phyloP scores from a whole-genome alignment of 2,113 vertebrate species.

The Potamarius usumacintae region DNA sequence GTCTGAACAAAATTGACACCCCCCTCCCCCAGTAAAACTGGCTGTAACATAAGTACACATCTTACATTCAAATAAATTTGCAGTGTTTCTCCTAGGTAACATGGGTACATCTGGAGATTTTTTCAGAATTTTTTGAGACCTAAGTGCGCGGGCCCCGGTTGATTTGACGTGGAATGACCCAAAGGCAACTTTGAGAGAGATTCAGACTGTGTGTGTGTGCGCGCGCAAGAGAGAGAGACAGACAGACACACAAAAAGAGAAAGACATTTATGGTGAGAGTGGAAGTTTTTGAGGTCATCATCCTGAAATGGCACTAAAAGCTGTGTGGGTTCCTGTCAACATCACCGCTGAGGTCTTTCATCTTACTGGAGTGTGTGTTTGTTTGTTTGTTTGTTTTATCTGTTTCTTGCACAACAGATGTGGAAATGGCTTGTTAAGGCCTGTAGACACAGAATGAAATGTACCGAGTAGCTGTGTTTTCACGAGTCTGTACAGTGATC shows the following conservation, averaged over 20 bases:
- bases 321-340: constrained; percentile 50
- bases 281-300: constrained; percentile 54
- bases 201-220: neutral
- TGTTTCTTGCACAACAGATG: constrained; percentile 56
- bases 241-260: neutral
- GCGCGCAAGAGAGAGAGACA: neutral
- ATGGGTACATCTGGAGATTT: too few species aligned
- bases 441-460: constrained; percentile 48
- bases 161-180: too few species aligned
- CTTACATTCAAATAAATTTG: too few species aligned
- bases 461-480: constrained; percentile 25
- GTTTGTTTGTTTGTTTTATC: constrained; percentile 5
- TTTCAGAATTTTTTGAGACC: too few species aligned
- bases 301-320: constrained; percentile 60
- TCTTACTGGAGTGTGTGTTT: constrained; percentile 36
- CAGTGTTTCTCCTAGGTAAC: too few species aligned
- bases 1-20: too few species aligned
- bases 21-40: too few species aligned
- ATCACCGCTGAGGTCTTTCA: constrained; percentile 42
- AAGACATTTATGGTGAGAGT: constrained; percentile 16
- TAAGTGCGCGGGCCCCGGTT: too few species aligned
- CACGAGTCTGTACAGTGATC: constrained; percentile 16
- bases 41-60: too few species aligned
- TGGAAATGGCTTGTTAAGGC: constrained; percentile 62
- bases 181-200: neutral